Percentiles rank a stretch among this genome's conserved stretches.
Evolutionary conservation across 2,797 vertebrate genomes (phyloP).

Genomic region (Alosa sapidissima): DNA sequence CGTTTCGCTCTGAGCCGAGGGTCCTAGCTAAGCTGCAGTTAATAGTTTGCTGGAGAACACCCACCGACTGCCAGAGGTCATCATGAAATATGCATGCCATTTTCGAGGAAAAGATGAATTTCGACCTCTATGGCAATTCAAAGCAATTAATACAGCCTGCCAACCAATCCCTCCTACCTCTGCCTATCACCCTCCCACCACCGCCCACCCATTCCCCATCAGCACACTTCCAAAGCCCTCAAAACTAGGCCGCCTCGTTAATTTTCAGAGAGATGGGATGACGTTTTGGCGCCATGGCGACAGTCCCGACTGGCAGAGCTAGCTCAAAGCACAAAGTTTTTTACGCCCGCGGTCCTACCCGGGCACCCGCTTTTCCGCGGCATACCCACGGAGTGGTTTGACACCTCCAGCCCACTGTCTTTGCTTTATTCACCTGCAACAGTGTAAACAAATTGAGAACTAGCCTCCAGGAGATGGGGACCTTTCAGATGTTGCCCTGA

Average conservation of each 20-base stretch:
- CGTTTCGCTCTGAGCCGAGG: background rate
- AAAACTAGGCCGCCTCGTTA: conserved; percentile 20
- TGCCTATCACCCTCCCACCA: background rate
- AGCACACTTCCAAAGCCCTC: conserved; percentile 5
- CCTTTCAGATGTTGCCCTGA: background rate
- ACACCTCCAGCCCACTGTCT: background rate
- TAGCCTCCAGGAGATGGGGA: background rate
- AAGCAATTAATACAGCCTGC: conserved; percentile 20
- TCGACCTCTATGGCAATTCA: conserved; percentile 26
- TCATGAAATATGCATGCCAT: conserved; percentile 27
- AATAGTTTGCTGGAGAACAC: conserved; percentile 25
- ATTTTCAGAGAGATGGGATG: conserved; percentile 5
- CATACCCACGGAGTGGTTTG: background rate
- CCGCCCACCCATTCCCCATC: background rate
- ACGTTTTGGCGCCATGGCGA: background rate
- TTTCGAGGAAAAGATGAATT: conserved; percentile 15
- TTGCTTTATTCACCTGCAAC: conserved; percentile 2
- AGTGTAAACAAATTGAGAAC: conserved; percentile 8
- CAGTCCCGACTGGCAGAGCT: conserved; percentile 9
- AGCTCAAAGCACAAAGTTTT: background rate
- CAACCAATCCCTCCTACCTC: conserved; percentile 19
- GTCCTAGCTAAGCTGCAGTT: background rate
- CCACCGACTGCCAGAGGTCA: conserved; percentile 20
- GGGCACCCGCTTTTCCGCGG: background rate
- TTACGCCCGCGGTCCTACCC: background rate